A percentile compares a stretch with the other conserved stretches of the same genome.
Evolutionary conservation across 2,888 invertebrate genomes (phyloP).

Genomic region (Choristoneura rosaceana): DNA sequence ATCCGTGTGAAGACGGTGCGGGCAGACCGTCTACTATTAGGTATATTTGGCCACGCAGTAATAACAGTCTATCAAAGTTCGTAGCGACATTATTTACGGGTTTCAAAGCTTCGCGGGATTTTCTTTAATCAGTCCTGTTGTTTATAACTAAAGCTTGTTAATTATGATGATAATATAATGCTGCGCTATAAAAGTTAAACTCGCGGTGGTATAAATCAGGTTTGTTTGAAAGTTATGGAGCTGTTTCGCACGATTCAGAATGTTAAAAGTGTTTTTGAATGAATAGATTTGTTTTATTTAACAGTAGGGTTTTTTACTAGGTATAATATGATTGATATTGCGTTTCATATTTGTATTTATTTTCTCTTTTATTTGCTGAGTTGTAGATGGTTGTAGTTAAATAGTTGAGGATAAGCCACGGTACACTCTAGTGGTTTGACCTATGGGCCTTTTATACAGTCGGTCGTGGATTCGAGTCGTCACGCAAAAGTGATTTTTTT

Average conservation of each 20-base stretch:
- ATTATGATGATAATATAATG: slow-evolving; percentile 23
- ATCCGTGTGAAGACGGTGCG: too few relatives aligned
- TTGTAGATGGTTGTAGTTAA: too few relatives aligned
- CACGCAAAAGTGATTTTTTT: too few relatives aligned
- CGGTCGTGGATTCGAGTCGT: too few relatives aligned
- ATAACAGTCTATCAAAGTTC: slow-evolving; percentile 29
- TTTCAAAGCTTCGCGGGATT: slow-evolving; percentile 13
- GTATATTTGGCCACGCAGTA: slow-evolving; percentile 5
- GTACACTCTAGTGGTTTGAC: too few relatives aligned
- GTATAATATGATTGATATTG: background rate
- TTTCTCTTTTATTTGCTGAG: too few relatives aligned
- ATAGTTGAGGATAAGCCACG: too few relatives aligned
- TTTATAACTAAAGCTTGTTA: slow-evolving; percentile 30
- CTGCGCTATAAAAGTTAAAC: background rate
- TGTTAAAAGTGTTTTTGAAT: background rate
- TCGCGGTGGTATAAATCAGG: slow-evolving; percentile 2
- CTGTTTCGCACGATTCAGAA: background rate
- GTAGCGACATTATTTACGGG: slow-evolving; percentile 24
- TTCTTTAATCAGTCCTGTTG: slow-evolving; percentile 26
- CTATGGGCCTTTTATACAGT: too few relatives aligned
- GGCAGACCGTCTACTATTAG: background rate
- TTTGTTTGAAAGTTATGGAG: slow-evolving; percentile 1
- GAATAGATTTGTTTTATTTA: background rate
- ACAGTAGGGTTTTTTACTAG: background rate
- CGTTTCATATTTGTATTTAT: too few relatives aligned